These are phyloP conservation scores for Morinoia aosen DNA, from an alignment of 2,888 invertebrate genomes.

Conservation along the genomic window DNA sequence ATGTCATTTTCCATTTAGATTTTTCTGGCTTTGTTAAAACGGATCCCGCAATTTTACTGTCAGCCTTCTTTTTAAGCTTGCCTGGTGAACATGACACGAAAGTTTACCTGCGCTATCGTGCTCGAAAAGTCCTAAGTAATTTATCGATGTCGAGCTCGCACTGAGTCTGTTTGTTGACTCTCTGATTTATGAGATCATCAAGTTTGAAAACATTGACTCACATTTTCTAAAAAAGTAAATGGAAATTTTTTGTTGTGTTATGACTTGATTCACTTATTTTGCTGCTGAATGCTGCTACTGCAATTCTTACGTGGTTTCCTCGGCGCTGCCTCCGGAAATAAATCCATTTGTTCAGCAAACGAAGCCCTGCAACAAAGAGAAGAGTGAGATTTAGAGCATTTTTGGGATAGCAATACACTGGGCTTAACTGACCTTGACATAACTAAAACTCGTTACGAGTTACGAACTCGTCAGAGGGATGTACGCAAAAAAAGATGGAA, in stretches of 20 bases:
- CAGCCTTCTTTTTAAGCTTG: neutral
- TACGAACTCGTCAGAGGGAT: neutral
- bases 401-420: neutral
- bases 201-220: neutral
- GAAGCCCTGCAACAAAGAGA: neutral
- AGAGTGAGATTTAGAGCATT: neutral
- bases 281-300: neutral
- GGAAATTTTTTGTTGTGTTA: neutral
- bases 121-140: neutral
- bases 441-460: neutral
- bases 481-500: neutral
- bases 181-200: neutral
- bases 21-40: neutral
- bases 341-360: neutral
- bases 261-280: neutral
- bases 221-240: neutral
- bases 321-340: neutral
- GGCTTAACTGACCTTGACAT: neutral
- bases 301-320: neutral
- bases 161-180: neutral
- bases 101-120: neutral
- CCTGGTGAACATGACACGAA: slow-evolving; percentile 2
- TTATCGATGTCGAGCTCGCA: neutral
- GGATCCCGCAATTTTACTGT: neutral
- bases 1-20: slow-evolving; percentile 50